A percentile compares a stretch with the other conserved stretches of the same genome.
Conservation (phyloP, 2,888 invertebrate genomes). For the Noctuana brunneofusca region DNA sequence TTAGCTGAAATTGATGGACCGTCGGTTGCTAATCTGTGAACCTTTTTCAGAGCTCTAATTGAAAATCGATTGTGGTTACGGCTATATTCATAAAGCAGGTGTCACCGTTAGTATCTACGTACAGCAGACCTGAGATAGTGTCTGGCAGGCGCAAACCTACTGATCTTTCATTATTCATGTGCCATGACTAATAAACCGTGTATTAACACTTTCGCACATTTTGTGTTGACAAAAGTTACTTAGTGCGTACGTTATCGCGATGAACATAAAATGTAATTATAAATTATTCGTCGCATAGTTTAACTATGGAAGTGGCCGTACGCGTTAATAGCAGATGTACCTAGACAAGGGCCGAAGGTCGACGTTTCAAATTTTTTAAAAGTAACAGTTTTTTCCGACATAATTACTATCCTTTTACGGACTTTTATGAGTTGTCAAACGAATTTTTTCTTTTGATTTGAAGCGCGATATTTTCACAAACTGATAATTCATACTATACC, state of each 20-base stretch:
- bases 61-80: conserved; percentile 32
- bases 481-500: too few relatives aligned
- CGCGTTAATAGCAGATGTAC: conserved; percentile 4
- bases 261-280: conserved; percentile 21
- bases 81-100: conserved; percentile 24
- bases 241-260: conserved; percentile 18
- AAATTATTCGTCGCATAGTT: conserved; percentile 19
- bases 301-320: neutral
- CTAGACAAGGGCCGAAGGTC: conserved; percentile 4
- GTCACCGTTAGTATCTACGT: conserved; percentile 8
- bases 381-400: neutral
- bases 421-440: too few relatives aligned
- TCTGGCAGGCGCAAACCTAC: conserved; percentile 9
- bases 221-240: conserved; percentile 21
- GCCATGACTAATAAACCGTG: conserved; percentile 17
- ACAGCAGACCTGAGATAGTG: conserved; percentile 2
- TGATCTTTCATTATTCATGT: conserved; percentile 15
- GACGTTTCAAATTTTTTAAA: conserved; percentile 7
- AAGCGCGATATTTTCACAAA: too few relatives aligned
- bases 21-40: conserved; percentile 24
- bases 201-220: conserved; percentile 28
- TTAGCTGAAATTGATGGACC: conserved; percentile 34
- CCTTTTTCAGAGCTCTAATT: conserved; percentile 31
- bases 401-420: neutral
- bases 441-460: neutral